phyloP scores from a whole-genome alignment of 2,888 invertebrate genomes.

The Macaria notata region DNA sequence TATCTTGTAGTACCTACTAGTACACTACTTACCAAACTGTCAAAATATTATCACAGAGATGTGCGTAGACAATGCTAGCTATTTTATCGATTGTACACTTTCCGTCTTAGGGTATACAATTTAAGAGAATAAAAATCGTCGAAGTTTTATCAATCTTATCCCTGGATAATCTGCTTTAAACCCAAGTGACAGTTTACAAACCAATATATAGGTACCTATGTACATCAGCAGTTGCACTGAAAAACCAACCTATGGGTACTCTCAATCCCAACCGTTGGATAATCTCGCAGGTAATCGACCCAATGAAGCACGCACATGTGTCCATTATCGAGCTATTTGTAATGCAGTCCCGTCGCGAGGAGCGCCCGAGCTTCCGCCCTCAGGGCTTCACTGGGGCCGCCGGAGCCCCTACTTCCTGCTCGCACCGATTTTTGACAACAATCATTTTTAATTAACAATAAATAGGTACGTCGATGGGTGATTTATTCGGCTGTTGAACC shows the following conservation, averaged over 20 bases:
- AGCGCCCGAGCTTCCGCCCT: slow-evolving; percentile 64
- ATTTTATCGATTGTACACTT: too few species aligned
- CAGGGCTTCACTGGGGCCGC: slow-evolving; percentile 67
- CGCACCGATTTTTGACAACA: slow-evolving; percentile 70
- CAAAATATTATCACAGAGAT: too few species aligned
- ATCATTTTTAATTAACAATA: slow-evolving; percentile 56
- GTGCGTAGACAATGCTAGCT: too few species aligned
- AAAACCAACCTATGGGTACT: too few species aligned
- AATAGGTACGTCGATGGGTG: slow-evolving; percentile 41
- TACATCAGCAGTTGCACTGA: too few species aligned
- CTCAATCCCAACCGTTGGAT: slow-evolving; percentile 2
- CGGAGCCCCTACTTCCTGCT: slow-evolving; percentile 75
- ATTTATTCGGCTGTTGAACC: slow-evolving; percentile 50
- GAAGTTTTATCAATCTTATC: too few species aligned
- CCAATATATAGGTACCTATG: slow-evolving; percentile 8
- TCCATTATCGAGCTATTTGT: slow-evolving; percentile 76
- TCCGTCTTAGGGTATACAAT: too few species aligned
- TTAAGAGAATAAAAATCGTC: too few species aligned
- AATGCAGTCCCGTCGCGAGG: slow-evolving; percentile 67
- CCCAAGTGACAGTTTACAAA: too few species aligned
- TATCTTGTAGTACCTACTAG: too few species aligned
- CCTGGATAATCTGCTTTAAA: too few species aligned
- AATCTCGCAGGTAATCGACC: slow-evolving; percentile 53
- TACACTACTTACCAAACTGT: too few species aligned
- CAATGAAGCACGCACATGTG: slow-evolving; percentile 56